Evolutionary conservation across 2,797 vertebrate species (phyloP).

Genomic region (Acipenser ruthenus): DNA sequence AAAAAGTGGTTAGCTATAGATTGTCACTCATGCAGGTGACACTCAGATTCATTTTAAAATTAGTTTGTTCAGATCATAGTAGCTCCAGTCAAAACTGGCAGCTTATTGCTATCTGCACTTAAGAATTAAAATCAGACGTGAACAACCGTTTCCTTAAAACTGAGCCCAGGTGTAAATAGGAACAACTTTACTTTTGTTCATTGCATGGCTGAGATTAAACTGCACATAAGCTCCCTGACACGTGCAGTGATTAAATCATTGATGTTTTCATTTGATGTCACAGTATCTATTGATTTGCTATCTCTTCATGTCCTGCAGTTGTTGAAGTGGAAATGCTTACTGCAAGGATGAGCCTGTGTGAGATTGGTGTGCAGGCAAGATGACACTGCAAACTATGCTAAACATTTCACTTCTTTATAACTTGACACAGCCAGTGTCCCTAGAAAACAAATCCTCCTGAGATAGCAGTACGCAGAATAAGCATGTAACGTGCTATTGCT

Average conservation of each 20-base stretch:
- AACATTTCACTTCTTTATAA: background rate
- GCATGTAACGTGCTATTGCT: too few relatives aligned
- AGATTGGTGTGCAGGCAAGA: constrained; percentile 1
- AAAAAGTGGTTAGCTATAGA: too few relatives aligned
- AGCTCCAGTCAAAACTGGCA: too few relatives aligned
- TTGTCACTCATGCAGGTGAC: too few relatives aligned
- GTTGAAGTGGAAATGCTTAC: constrained; percentile 1
- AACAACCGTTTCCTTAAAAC: too few relatives aligned
- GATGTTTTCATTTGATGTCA: constrained; percentile 3
- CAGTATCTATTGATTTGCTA: background rate
- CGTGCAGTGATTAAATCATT: background rate
- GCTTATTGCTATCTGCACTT: too few relatives aligned
- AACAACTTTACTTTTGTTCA: background rate
- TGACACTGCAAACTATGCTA: background rate
- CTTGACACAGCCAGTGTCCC: background rate
- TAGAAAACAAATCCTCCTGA: background rate
- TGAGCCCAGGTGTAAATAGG: background rate
- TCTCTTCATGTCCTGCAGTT: background rate
- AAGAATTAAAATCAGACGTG: too few relatives aligned
- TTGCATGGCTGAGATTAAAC: background rate
- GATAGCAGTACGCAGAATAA: too few relatives aligned
- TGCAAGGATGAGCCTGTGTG: background rate
- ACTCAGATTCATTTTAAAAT: too few relatives aligned
- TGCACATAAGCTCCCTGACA: background rate
- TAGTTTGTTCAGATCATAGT: too few relatives aligned